phyloP scores from a whole-genome alignment of 2,113 vertebrate genomes.

The Chaetodon auriga region DNA sequence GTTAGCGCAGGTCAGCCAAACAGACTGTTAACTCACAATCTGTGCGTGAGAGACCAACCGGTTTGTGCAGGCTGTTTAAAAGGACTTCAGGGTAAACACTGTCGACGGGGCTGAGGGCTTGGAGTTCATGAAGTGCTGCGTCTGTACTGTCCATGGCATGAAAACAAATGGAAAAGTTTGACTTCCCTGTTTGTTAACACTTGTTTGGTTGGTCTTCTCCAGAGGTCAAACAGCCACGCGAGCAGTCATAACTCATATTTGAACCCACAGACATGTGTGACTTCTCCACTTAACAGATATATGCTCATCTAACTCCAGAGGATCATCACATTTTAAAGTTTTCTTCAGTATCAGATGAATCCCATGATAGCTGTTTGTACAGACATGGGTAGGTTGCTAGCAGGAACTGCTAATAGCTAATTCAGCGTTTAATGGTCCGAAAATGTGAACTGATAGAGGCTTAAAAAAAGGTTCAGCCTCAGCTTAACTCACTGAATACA shows the following conservation, averaged over 20 bases:
- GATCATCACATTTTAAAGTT: not conserved
- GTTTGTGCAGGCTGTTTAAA: conserved; percentile 15
- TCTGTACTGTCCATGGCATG: not conserved
- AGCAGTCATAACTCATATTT: not conserved
- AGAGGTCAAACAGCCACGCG: not conserved
- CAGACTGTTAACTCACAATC: conserved; percentile 3
- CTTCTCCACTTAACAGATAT: not conserved
- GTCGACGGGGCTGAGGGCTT: not conserved
- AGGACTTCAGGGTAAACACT: not conserved
- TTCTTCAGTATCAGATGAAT: not conserved
- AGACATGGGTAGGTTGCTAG: not conserved
- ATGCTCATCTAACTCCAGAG: not conserved
- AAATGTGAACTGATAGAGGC: not conserved
- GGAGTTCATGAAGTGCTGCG: not conserved
- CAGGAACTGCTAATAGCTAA: not conserved
- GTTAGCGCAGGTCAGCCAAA: conserved; percentile 17
- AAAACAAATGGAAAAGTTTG: not conserved
- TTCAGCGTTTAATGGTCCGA: not conserved
- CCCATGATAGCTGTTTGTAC: not conserved
- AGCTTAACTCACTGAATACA: not conserved
- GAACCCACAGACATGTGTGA: not conserved
- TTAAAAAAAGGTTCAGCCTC: not conserved
- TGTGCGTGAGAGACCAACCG: not conserved
- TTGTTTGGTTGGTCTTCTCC: not conserved
- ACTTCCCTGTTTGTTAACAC: not conserved